These are phyloP conservation scores for Steinernema hermaphroditum DNA, from an alignment of 2,888 invertebrate genomes.

Conservation along the genomic window DNA sequence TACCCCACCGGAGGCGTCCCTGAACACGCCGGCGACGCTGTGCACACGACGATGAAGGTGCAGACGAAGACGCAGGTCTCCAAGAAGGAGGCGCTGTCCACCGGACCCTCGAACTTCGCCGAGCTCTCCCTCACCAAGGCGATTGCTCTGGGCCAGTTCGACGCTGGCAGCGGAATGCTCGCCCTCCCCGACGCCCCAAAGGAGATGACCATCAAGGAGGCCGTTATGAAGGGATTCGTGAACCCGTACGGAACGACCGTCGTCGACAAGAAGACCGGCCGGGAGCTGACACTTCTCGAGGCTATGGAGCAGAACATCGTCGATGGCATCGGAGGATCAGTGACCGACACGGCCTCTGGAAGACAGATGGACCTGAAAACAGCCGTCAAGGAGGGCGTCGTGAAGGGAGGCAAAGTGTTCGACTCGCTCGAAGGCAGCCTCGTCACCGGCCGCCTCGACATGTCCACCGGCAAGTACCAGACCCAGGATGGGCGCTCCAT, in stretches of 20 bases:
- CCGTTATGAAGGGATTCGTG: slow-evolving; percentile 69
- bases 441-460: slow-evolving; percentile 45
- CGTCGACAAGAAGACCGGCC: slow-evolving; percentile 57
- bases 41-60: slow-evolving; percentile 64
- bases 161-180: slow-evolving; percentile 77
- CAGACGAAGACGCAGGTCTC: slow-evolving; percentile 62
- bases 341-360: slow-evolving; percentile 68
- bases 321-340: slow-evolving; percentile 67
- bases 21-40: slow-evolving; percentile 63
- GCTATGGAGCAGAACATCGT: slow-evolving; percentile 68
- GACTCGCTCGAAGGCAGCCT: slow-evolving; percentile 53
- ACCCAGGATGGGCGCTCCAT: slow-evolving; percentile 80
- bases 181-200: slow-evolving; percentile 73
- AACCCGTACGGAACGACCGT: slow-evolving; percentile 66
- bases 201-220: slow-evolving; percentile 76
- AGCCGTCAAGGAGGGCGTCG: slow-evolving; percentile 66
- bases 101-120: slow-evolving; percentile 53
- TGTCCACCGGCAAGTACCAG: slow-evolving; percentile 77
- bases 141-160: slow-evolving; percentile 73
- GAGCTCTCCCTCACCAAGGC: slow-evolving; percentile 74
- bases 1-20: slow-evolving; percentile 65
- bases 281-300: slow-evolving; percentile 67
- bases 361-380: slow-evolving; percentile 67
- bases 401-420: slow-evolving; percentile 63
- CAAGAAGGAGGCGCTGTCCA: slow-evolving; percentile 60